Evolutionary conservation across 2,797 vertebrate genomes (phyloP), one percentile per base, ranked within the genome.

Genomic region (Gorsachius magnificus): DNA sequence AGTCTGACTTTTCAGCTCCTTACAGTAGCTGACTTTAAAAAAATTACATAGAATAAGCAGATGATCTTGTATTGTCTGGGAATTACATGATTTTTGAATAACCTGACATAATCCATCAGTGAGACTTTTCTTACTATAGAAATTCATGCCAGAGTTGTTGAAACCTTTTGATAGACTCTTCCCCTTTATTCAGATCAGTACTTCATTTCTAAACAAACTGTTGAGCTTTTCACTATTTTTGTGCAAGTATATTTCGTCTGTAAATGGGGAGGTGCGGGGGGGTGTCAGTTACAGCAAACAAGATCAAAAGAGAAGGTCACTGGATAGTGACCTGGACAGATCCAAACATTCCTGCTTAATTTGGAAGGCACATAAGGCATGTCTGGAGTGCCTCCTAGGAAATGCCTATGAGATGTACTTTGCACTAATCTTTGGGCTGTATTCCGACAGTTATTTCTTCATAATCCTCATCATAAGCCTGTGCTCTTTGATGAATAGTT

Each of bases 381-480:
- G 94, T 96, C 89, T 97, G 91, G 92, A 96, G 93, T 96, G 95
- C 96, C 94, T 98, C 93, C 96, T 95, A 96, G 94, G 95, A 97
- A 97, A 97, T 97, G 94, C 95, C 95, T 96, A 77, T 94, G 93
- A 98, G 95, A 95, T 95, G 91, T 94, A 96, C 94, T 98, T 97
- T 95, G 91, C 94, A 94, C 94, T 98, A 97, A 98, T 98, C 97
- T 98, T 97, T 97, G 81, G 93, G 94, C 95, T 96, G 74, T 96
- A 97, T 97, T 97, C 97, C 92, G 92, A 97, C 94, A 96, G 97
- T 97, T 98, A 97, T 97, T 98, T 98, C 95, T 97, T 97, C 95
- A 96, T 98, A 98, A 98, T 97, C 97, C 94, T 97, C 89, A 95
- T 97, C 95, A 90, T 96, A 97, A 98, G 78, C 95, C 93, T 96